phyloP scores from a whole-genome alignment of 2,888 invertebrate genomes.

The Steinernema hermaphroditum region DNA sequence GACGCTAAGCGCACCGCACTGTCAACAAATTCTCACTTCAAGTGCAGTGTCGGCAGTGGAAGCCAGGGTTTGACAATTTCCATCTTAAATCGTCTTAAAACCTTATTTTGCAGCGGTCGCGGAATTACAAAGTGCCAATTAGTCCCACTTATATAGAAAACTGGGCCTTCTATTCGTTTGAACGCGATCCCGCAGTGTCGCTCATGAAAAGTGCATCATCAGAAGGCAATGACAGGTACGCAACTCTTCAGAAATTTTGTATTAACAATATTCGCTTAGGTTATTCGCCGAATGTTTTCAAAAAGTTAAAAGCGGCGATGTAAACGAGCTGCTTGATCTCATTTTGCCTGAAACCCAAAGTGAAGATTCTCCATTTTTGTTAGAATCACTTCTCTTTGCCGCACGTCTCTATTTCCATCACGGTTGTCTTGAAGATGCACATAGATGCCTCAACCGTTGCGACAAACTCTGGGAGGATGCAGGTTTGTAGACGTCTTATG shows the following conservation, averaged over 20 bases:
- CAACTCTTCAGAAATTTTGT: neutral
- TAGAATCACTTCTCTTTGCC: neutral
- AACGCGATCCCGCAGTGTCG: neutral
- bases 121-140: neutral
- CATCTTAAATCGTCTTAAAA: too few species aligned
- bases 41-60: too few species aligned
- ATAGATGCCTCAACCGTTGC: neutral
- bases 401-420: neutral
- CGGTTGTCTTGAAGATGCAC: neutral
- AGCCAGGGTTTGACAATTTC: too few species aligned
- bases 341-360: neutral
- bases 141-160: neutral
- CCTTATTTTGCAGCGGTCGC: too few species aligned
- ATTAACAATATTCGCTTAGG: neutral
- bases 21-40: too few species aligned
- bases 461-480: neutral
- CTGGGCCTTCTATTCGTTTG: constrained; percentile 4
- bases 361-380: neutral
- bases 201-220: neutral
- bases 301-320: neutral
- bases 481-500: neutral
- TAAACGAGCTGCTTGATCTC: neutral
- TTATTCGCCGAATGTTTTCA: neutral
- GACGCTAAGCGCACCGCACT: too few species aligned
- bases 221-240: neutral